A percentile compares a stretch with the other conserved stretches of the same genome.
Conservation (phyloP, 2,797 vertebrate genomes). For the Apogon talboti region DNA sequence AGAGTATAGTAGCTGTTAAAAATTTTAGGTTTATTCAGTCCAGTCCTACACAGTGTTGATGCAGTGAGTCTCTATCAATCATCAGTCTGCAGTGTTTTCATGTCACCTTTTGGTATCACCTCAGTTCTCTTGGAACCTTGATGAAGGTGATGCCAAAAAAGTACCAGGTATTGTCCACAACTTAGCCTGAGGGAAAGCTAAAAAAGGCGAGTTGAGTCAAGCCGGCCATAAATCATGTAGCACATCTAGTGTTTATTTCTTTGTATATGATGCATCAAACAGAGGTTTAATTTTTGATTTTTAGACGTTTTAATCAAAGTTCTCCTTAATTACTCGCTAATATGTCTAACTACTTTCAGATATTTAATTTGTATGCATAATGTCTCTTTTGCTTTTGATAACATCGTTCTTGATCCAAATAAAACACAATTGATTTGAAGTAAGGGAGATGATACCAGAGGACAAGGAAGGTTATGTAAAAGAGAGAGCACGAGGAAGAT, state of each 20-base stretch:
- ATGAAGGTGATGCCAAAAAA: no score
- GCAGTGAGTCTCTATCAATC: no score
- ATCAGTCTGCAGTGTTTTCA: no score
- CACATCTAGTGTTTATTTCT: neutral
- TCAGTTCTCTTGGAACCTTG: no score
- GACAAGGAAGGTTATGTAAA: constrained; percentile 6
- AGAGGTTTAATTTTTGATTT: neutral
- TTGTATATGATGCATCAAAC: neutral
- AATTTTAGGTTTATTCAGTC: no score
- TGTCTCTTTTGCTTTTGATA: neutral
- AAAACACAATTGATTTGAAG: constrained; percentile 12
- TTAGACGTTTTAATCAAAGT: neutral
- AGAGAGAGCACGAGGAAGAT: constrained; percentile 5
- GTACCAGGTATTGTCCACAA: no score
- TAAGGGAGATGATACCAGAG: neutral
- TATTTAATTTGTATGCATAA: neutral
- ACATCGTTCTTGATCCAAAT: neutral
- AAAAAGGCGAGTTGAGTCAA: no score
- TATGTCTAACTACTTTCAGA: neutral
- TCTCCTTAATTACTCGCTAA: neutral
- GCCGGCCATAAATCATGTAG: no score
- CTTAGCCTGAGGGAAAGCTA: no score
- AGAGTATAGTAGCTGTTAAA: no score
- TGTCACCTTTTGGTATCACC: no score
- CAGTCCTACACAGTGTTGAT: no score